Base-by-base conservation (phyloP, 2,888 invertebrate genomes). In the Danaus chrysippus region DNA sequence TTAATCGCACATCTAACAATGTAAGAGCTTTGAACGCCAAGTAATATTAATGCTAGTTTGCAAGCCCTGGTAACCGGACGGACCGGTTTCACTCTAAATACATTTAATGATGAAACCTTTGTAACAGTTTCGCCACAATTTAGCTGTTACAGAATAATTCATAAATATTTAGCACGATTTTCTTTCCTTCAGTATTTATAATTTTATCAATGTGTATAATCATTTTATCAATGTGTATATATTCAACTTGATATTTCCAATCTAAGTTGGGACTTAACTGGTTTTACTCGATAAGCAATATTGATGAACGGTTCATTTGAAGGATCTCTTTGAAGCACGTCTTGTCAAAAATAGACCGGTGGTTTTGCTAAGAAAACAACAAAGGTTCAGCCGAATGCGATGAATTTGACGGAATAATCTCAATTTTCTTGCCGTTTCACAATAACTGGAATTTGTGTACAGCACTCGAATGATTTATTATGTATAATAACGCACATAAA, bases 241-340 rank as follows among this genome's bases (percentile, higher is more conserved):
- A 1, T n/a, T 17, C 17, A 17, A 49, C 23, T 49, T 15, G 9
- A 49, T 49, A 17, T 49, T 49, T 17, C 17, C 17, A 49, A 49
- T 10, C 17, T 17, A 8, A 56, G 43, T 56, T 12, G 43, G 43
- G 19, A 43, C 43, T 56, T 56, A 56, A 43, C 43, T 49, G 49
- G 49, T 49, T 17, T 49, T 49, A 49, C 10, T 59, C 44, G 19
- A 42, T 46, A 43, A 59, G 53, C 54, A 64, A 62, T 58, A 66
- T 68, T 63, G 61, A 64, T 63, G 65, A 58, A 71, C 73, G 72
- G 72, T 77, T 77, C 71, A 75, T 77, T 76, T 72, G 72, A 73
- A 68, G 73, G 75, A 75, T 75, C 71, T 71, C 77, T 81, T 82
- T 81, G 78, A 79, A 76, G 77, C 69, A 66, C 64, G 69, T 70